These are phyloP conservation scores for Neoitamus cyanurus DNA, from an alignment of 2,888 invertebrate genomes.

Conservation along the genomic window DNA sequence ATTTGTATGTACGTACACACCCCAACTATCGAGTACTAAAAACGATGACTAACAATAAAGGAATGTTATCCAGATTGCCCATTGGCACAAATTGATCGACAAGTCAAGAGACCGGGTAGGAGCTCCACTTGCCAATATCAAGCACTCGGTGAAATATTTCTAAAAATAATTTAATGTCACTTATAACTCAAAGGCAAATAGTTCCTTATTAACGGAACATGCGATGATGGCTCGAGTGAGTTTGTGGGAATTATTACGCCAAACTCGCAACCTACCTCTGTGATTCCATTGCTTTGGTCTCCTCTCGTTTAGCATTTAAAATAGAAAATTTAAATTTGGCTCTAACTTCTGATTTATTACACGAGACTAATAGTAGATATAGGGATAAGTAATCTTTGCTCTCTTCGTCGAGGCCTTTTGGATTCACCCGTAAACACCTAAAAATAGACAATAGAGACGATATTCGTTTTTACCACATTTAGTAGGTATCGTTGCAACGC, in stretches of 20 bases:
- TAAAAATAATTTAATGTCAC: constrained; percentile 34
- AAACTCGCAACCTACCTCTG: constrained; percentile 66
- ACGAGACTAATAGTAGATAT: constrained; percentile 98
- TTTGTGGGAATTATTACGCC: neutral
- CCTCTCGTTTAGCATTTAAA: constrained; percentile 99
- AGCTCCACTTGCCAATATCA: constrained; percentile 2
- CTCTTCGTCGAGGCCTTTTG: constrained; percentile 99
- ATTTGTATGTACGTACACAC: neutral
- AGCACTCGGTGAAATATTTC: constrained; percentile 15
- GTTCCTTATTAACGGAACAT: constrained; percentile 40
- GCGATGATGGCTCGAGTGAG: neutral
- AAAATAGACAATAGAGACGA: constrained; percentile 37
- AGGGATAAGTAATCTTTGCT: constrained; percentile 99
- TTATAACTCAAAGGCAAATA: constrained; percentile 26
- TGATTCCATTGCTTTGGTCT: constrained; percentile 99
- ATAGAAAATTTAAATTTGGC: constrained; percentile 99
- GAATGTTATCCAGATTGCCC: neutral
- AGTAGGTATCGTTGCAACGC: neutral
- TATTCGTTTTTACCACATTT: neutral
- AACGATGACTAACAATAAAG: neutral
- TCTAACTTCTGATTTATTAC: constrained; percentile 99
- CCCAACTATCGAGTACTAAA: neutral
- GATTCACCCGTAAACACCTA: constrained; percentile 98
- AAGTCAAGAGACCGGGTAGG: neutral
- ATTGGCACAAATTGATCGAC: neutral